Percentiles rank a stretch among this genome's conserved stretches.
Conservation (phyloP, 2,797 vertebrate genomes). For the Cebuella pygmaea region DNA sequence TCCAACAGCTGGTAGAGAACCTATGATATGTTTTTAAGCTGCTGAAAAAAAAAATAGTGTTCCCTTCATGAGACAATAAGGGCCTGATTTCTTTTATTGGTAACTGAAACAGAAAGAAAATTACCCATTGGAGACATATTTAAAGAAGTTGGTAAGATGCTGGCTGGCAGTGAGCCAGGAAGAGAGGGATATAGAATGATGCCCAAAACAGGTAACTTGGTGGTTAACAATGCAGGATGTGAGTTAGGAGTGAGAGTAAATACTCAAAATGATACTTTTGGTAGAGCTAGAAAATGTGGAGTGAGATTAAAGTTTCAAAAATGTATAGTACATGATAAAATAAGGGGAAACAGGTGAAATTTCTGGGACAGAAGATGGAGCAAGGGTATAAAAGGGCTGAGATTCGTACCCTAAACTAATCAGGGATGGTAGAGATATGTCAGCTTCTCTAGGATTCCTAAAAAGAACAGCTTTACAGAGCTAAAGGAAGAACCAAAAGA, state of each 20-base stretch:
- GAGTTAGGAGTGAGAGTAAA: not conserved
- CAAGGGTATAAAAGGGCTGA: not conserved
- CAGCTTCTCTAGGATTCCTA: not conserved
- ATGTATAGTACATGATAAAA: not conserved
- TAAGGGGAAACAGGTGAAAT: not conserved
- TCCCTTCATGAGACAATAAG: not conserved
- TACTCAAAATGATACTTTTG: not conserved
- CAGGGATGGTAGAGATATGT: not conserved
- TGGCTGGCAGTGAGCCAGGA: not conserved
- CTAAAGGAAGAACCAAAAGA: not conserved
- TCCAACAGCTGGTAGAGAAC: not conserved
- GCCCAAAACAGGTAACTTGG: not conserved
- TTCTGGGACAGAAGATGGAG: not conserved
- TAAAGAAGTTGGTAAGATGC: not conserved
- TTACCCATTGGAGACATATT: not conserved
- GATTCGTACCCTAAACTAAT: not conserved
- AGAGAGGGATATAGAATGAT: not conserved
- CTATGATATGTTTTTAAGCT: not conserved
- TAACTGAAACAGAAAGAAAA: not conserved
- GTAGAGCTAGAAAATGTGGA: not conserved
- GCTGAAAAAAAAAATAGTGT: not conserved
- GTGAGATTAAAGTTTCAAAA: not conserved
- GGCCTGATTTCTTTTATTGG: not conserved
- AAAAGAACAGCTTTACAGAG: not conserved
- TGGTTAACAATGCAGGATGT: not conserved